phyloP scores from a whole-genome alignment of 2,113 vertebrate species.

The Stictonetta naevosa region DNA sequence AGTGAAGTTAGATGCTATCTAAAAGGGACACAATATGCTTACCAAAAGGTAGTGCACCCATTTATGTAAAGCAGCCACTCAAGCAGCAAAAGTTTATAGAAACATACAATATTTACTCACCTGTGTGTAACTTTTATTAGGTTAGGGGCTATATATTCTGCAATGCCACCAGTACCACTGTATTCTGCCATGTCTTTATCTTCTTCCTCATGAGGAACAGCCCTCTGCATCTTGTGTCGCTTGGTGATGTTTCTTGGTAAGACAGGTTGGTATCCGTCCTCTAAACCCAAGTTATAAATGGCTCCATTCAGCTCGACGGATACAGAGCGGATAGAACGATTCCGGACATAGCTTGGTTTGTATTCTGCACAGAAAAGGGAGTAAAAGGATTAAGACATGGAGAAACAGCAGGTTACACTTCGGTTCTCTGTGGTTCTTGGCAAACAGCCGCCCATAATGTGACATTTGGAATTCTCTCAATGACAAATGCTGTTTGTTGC shows the following conservation, averaged over 20 bases:
- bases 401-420: background rate
- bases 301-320: constrained; percentile 81
- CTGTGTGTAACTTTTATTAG: constrained; percentile 95
- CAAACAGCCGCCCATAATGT: background rate
- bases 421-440: background rate
- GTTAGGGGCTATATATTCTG: constrained; percentile 77
- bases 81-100: background rate
- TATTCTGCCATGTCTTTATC: constrained; percentile 83
- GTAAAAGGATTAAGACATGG: background rate
- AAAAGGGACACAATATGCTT: background rate
- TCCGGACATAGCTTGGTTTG: constrained; percentile 79
- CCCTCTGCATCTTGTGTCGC: constrained; percentile 55
- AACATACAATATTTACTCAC: constrained; percentile 43
- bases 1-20: background rate
- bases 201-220: constrained; percentile 60
- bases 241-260: constrained; percentile 79
- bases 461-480: background rate
- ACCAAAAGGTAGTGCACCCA: background rate
- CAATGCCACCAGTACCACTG: constrained; percentile 86
- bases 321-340: constrained; percentile 86
- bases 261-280: constrained; percentile 76
- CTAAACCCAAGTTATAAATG: constrained; percentile 79
- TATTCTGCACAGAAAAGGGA: constrained; percentile 76
- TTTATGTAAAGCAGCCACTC: background rate
- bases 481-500: background rate